Base-by-base conservation (phyloP, 1,140 invertebrate genomes). In the Elymnias hypermnestra region DNA sequence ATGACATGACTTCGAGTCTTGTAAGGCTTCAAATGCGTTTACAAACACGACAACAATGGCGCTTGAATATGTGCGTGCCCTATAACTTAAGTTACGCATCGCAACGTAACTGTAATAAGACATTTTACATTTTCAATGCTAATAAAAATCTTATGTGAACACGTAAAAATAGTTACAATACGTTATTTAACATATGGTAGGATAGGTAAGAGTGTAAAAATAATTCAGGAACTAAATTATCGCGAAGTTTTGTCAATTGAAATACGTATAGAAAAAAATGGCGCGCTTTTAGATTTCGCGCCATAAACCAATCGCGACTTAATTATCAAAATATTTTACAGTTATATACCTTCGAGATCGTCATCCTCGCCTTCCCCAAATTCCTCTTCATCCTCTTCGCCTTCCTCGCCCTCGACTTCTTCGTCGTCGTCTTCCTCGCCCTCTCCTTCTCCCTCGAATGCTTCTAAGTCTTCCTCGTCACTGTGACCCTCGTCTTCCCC, bases 331-430 rank as follows among this genome's bases (percentile, higher is more conserved):
- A n/a, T n/a, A n/a, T 25, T 3, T 12, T 12, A 13, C 9, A 29
- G 0, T 29, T 5, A 22, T 35, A 39, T 88, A 46, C 88, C 90
- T 63, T 92, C 91, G 63, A 92, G 86, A 65, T 92, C 89, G 57
- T 92, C 91, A 23, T 92, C 91, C 52, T 92, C 91, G 37, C 88
- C 90, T 67, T 92, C 91, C 12, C 87, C 89, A 55, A 91, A 76
- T 55, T 90, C 90, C 14, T 91, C 91, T 12, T 91, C 91, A 13
- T 91, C 91, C 12, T 91, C 91, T 4, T 92, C 91, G 10, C 91
- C 92, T 40, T 91, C 91, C 44, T 88, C 87, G 6, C 77, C 88
- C 28, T 86, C 88, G 7, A 83, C 88, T 57, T 89, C 87, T 35
- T 90, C 89, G 17, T 89, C 89, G 33, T 89, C 88, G 8, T 89